Evolutionary conservation across 2,888 invertebrate genomes (phyloP).

Genomic region (Pterostichus niger): DNA sequence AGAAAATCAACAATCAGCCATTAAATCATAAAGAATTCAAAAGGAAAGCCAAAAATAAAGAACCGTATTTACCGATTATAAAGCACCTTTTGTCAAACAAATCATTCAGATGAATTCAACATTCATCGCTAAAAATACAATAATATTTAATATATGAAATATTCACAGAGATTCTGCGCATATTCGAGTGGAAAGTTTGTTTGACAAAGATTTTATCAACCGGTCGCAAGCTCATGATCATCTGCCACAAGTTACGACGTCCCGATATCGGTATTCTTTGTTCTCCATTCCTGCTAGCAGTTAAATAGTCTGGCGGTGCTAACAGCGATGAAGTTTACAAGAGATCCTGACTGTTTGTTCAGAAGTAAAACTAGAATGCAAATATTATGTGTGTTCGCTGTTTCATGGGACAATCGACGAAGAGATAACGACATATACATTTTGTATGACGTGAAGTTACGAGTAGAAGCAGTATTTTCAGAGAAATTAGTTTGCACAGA

Average conservation of each 20-base stretch:
- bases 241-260: conserved; percentile 14
- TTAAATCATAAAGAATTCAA: not conserved
- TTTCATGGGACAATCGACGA: conserved; percentile 20
- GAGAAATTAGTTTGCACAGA: conserved; percentile 31
- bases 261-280: conserved; percentile 13
- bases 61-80: not conserved
- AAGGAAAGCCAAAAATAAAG: not conserved
- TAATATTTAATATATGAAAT: conserved; percentile 36
- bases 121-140: conserved; percentile 36
- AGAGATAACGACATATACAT: conserved; percentile 36
- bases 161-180: conserved; percentile 15
- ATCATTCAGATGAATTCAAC: conserved; percentile 30
- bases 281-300: not conserved
- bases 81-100: conserved; percentile 3
- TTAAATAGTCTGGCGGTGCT: conserved; percentile 6
- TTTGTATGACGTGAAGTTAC: conserved; percentile 28
- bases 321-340: conserved; percentile 22
- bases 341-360: conserved; percentile 39
- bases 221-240: conserved; percentile 20
- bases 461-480: not conserved
- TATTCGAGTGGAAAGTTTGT: conserved; percentile 35
- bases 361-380: conserved; percentile 42
- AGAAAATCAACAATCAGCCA: too few species aligned
- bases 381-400: conserved; percentile 40
- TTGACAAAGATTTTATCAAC: conserved; percentile 34